Conservation (phyloP, 1,140 invertebrate genomes). For the Trachymyrmex septentrionalis region DNA sequence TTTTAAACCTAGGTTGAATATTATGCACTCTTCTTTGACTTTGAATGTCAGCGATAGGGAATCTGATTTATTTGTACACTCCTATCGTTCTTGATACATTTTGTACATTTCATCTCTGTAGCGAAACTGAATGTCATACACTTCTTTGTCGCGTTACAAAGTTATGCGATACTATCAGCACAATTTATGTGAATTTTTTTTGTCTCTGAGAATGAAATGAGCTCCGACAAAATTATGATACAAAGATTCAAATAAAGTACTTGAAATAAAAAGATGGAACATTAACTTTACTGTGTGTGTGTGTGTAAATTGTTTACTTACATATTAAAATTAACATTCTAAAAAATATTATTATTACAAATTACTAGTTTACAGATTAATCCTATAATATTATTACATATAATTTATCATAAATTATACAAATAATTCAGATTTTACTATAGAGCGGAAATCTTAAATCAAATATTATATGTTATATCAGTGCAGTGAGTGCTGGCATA, state of each 20-base stretch:
- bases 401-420: background rate
- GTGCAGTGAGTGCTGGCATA: background rate
- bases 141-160: background rate
- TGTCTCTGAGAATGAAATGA: conserved; percentile 9
- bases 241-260: background rate
- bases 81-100: background rate
- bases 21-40: background rate
- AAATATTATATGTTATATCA: background rate
- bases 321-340: background rate
- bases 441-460: background rate
- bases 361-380: background rate
- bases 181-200: background rate
- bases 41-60: background rate
- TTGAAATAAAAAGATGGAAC: background rate
- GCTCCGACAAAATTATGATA: background rate
- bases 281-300: background rate
- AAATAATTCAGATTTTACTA: background rate
- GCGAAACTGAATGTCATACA: background rate
- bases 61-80: background rate
- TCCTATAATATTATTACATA: background rate
- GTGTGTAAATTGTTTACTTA: background rate
- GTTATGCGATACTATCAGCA: background rate
- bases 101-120: background rate
- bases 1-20: background rate
- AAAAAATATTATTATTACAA: background rate